Conservation (phyloP, 2,113 vertebrate species). For the Hydrochoerus hydrochaeris region DNA sequence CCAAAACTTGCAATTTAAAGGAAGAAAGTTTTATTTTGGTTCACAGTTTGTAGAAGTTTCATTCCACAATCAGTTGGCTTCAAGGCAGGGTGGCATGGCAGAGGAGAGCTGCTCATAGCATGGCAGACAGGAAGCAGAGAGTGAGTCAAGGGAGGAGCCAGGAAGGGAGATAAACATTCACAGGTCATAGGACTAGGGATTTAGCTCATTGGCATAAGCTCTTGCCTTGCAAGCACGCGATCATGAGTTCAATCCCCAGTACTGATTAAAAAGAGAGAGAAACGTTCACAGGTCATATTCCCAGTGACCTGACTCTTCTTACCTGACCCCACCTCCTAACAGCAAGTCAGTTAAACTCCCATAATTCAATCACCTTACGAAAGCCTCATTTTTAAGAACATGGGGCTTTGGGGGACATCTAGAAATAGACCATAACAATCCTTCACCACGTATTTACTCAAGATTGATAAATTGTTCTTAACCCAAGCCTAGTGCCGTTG, state of each 20-base stretch:
- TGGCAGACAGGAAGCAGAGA: neutral
- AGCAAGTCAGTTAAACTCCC: neutral
- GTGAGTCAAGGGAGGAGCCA: neutral
- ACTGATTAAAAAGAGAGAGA: too few species aligned
- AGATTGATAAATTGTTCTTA: neutral
- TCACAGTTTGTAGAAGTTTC: neutral
- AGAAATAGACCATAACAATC: neutral
- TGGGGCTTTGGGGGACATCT: neutral
- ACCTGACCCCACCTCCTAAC: neutral
- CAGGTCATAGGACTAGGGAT: too few species aligned
- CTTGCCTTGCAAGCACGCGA: too few species aligned
- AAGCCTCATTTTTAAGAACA: neutral
- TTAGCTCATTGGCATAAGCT: too few species aligned
- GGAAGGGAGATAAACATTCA: neutral
- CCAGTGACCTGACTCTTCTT: neutral
- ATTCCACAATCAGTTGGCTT: neutral
- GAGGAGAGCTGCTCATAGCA: neutral
- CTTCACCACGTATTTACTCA: neutral
- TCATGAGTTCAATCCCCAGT: too few species aligned
- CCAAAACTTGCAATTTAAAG: neutral
- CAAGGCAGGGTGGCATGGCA: neutral
- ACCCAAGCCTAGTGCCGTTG: neutral
- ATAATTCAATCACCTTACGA: neutral
- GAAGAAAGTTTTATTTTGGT: neutral
- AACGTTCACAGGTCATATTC: neutral